Conservation (phyloP, 2,888 invertebrate genomes). For the Idaea dimidiata region DNA sequence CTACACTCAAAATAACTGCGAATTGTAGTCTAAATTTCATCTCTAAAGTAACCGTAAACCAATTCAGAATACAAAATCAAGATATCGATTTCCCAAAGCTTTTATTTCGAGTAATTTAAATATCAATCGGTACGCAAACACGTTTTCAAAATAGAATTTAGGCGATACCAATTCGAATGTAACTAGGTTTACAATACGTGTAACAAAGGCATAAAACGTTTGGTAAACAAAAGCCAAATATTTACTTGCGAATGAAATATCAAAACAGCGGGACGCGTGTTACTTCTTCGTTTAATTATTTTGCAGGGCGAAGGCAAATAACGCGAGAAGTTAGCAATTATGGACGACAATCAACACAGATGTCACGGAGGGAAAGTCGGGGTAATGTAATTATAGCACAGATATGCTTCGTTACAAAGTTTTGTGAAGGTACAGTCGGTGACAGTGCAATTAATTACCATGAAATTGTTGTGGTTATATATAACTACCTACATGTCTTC, state of each 20-base stretch:
- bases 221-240: slow-evolving; percentile 14
- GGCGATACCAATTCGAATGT: slow-evolving; percentile 2
- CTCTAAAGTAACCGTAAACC: not conserved
- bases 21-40: not conserved
- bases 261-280: slow-evolving; percentile 22
- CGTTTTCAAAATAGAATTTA: slow-evolving; percentile 4
- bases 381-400: slow-evolving; percentile 65
- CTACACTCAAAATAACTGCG: slow-evolving; percentile 12
- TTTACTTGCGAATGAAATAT: slow-evolving; percentile 13
- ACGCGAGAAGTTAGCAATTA: slow-evolving; percentile 55
- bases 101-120: not conserved
- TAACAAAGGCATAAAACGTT: slow-evolving; percentile 7
- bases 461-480: not conserved
- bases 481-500: not conserved
- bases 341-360: slow-evolving; percentile 74
- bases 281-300: slow-evolving; percentile 20
- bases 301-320: slow-evolving; percentile 20
- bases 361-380: slow-evolving; percentile 64
- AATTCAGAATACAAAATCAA: not conserved
- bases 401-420: slow-evolving; percentile 56
- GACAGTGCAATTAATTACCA: slow-evolving; percentile 3
- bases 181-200: not conserved
- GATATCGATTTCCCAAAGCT: not conserved
- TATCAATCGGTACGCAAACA: not conserved
- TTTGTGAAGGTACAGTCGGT: slow-evolving; percentile 6